Percentiles rank a stretch among this genome's conserved stretches.
Evolutionary conservation across 2,888 invertebrate genomes (phyloP).

Genomic region (Temnothorax rugatulus): DNA sequence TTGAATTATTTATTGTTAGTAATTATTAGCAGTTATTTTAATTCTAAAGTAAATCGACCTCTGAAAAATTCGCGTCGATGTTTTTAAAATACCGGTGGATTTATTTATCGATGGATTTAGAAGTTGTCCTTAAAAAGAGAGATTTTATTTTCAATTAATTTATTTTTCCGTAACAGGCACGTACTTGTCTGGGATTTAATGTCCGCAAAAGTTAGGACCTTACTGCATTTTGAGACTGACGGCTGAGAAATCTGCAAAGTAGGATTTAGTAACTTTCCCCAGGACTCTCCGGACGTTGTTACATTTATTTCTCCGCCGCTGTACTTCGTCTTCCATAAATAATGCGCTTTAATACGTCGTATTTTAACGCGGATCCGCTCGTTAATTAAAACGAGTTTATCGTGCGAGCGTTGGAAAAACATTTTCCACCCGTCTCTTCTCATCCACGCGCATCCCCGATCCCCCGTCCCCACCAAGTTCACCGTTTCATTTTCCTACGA

Average conservation of each 20-base stretch:
- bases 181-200: constrained; percentile 13
- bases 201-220: constrained; percentile 29
- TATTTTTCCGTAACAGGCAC: not conserved
- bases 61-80: not conserved
- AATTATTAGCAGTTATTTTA: not conserved
- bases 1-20: not conserved
- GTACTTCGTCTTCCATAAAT: constrained; percentile 48
- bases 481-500: constrained; percentile 49
- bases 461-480: not conserved
- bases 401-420: constrained; percentile 51
- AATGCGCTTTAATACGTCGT: constrained; percentile 57
- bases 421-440: constrained; percentile 29
- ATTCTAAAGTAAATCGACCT: not conserved
- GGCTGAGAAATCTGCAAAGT: constrained; percentile 50
- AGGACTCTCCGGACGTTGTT: constrained; percentile 31
- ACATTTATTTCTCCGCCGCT: constrained; percentile 43
- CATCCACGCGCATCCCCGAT: not conserved
- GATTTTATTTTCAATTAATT: constrained; percentile 5
- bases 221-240: constrained; percentile 26
- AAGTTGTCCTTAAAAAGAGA: not conserved
- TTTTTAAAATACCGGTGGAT: not conserved
- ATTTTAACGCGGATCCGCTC: constrained; percentile 51
- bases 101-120: not conserved
- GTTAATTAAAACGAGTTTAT: constrained; percentile 65
- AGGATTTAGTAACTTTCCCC: constrained; percentile 51